Percentiles rank a stretch among this genome's conserved stretches.
Evolutionary conservation across 2,888 invertebrate species (phyloP).

Genomic region (Nomada lathburiana): DNA sequence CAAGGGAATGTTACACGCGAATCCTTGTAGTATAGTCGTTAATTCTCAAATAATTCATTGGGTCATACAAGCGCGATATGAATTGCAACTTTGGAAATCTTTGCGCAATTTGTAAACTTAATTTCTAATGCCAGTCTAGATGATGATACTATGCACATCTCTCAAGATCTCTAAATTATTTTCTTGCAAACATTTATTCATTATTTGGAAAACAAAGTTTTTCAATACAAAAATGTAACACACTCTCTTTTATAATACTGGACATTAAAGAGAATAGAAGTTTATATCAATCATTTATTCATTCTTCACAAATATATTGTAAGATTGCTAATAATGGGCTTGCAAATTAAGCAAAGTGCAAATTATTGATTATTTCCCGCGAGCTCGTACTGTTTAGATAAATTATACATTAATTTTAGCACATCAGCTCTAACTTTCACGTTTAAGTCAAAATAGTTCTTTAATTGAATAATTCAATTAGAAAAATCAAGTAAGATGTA

Average conservation of each 20-base stretch:
- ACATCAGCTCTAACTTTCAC: not conserved
- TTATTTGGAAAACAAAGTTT: not conserved
- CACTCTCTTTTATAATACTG: not conserved
- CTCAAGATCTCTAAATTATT: slow-evolving; percentile 32
- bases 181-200: not conserved
- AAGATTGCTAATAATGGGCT: not conserved
- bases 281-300: slow-evolving; percentile 34
- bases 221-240: not conserved
- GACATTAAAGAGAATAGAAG: not conserved
- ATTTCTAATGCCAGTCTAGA: slow-evolving; percentile 18
- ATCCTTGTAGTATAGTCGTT: not conserved
- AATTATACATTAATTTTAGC: slow-evolving; percentile 30
- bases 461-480: slow-evolving; percentile 12
- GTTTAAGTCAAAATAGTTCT: slow-evolving; percentile 11
- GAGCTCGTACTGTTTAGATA: slow-evolving; percentile 1
- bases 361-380: slow-evolving; percentile 18
- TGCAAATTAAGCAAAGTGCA: not conserved
- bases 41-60: not conserved
- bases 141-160: slow-evolving; percentile 48
- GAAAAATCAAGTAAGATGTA: slow-evolving; percentile 20
- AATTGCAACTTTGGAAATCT: slow-evolving; percentile 4
- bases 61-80: not conserved
- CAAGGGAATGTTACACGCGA: not conserved
- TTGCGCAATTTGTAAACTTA: not conserved
- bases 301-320: slow-evolving; percentile 17